Evolutionary conservation across 2,113 vertebrate species (phyloP), one percentile per base, ranked within the genome.

Genomic region (Maccullochella peelii): DNA sequence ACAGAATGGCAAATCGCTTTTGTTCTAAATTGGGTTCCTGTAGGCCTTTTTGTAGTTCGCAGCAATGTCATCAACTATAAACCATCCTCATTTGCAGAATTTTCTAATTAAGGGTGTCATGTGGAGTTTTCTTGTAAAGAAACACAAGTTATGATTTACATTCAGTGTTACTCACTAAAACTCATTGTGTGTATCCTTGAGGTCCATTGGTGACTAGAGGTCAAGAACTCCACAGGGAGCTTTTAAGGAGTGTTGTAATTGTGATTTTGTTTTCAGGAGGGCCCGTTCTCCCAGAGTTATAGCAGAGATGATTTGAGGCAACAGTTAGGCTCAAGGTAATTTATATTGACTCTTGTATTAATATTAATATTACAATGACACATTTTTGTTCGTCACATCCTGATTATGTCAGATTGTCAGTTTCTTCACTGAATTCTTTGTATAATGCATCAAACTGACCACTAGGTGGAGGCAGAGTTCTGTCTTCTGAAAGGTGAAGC

Each of bases 291-390:
- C 15, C 84, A 84, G 57, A 20, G 11, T 73, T 83, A 79, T 12
- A 18, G 52, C 69, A 89, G 88, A 85, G 90, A 92, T 30, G 91
- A 95, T 42, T 15, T 93, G 52, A 90, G 90, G 73, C 85, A 90
- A 42, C 93, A 94, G 9, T 52, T 89, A 42, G 86, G 79, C 21
- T 84, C 89, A 70, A 94, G 94, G 95, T 95, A 89, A 91, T 20
- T 65, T 1, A 10, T 52, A 20, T 49, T 30, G 2, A 55, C 77
- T 61, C 1, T 9, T 65, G 10, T 40, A 0, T 55, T 23, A 9
- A 21, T 50, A n/a, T n/a, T n/a, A n/a, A n/a, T n/a, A n/a, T n/a
- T n/a, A n/a, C n/a, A n/a, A n/a, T n/a, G n/a, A n/a, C n/a, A 15
- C 2, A 54, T 18, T 49, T 30, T 36, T 25, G 5, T 52, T 66